Base-by-base conservation (phyloP, 1,140 invertebrate species). In the Pachypeltis micranthus region DNA sequence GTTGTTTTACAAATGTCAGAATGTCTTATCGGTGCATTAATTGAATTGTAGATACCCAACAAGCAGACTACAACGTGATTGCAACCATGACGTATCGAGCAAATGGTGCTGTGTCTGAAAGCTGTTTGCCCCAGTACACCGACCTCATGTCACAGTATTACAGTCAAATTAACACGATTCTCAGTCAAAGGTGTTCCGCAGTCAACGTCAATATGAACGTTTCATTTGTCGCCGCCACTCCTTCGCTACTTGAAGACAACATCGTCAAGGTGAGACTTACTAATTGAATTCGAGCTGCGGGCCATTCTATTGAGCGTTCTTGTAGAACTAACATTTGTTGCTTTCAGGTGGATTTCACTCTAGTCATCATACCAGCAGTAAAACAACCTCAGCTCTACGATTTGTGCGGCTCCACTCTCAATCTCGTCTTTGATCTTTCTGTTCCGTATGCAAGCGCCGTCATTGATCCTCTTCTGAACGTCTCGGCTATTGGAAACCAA, bases 161-260 rank as follows among this genome's bases (percentile, higher is more conserved):
- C 67, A 74, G 76, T 16, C 83, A 83, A 54, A 74, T 98, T 0
- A 93, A 95, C 70, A 81, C 78, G 63, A 80, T 93, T 65, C 76
- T 97, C 3, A 93, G 90, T 2, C 85, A 92, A 70, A 82, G 92
- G 69, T 98, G 94, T 75, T 96, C 92, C 0, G 91, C 90, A 25
- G 88, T 96, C 1, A 94, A 93, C 72, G 91, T 96, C 0, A 90
- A 93, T 69, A 95, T 96, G 80, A 93, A 94, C 71, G 91, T 96
- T 1, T 87, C 88, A 0, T 94, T 96, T 69, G 78, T 92, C 0
- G 86, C 88, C 69, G 85, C 88, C 1, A 81, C 84, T 69, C 86
- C 90, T 44, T 77, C 76, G 60, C 74, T 92, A 19, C 68, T 88
- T 0, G 88, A 92, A 72, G 90, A 93, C 72, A 93, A 93, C 73